Evolutionary conservation across 2,797 vertebrate species (phyloP), one percentile per base, ranked within the genome.

Genomic region (Petrocephalus schoutedeni): DNA sequence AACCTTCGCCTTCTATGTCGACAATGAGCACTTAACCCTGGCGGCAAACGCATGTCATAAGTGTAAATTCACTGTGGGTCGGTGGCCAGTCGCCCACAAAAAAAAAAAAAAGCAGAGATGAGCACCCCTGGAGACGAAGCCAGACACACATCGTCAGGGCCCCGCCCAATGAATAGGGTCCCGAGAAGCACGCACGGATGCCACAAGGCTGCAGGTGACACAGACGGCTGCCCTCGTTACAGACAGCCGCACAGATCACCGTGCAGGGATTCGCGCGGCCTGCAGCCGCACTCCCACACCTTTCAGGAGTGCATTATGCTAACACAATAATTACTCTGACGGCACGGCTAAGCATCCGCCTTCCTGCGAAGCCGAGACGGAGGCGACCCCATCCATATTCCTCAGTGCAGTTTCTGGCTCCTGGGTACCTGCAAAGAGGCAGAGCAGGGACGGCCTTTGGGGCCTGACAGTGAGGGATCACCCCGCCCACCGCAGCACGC

Each of bases 381-480:
- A 14, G 4, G 21, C 2, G 3, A 16, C 21, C 51, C 82, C 12
- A 84, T 84, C 82, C 82, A 21, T 36, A 19, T n/a, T 77, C 36
- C 71, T 77, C 32, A 45, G 41, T 45, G 71, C 41, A 77, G 36
- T 16, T 16, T 8, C 82, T 6, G 23, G n/a, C 45, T n/a, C 21
- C 28, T 32, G 83, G 23, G 83, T 56, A 54, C 54, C n/a, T 1
- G 9, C 19, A 21, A 45, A 53, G 82, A 21, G 9, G 87, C 58
- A 12, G 77, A 45, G 45, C 21, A 16, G 56, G 36, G 51, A 14
- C 8, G 53, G 83, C 23, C 84, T 64, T 36, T 19, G 21, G 58
- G 87, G n/a, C 57, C 45, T 64, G 67, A 59, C 84, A 89, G 67
- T 86, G 88, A 80, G 88, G 53, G 54, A 86, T 86, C 45, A 61